phyloP scores from a whole-genome alignment of 30 jellyfish, hydroid and myxozoan genomes.

The Chrysaora quinquecirrha region DNA sequence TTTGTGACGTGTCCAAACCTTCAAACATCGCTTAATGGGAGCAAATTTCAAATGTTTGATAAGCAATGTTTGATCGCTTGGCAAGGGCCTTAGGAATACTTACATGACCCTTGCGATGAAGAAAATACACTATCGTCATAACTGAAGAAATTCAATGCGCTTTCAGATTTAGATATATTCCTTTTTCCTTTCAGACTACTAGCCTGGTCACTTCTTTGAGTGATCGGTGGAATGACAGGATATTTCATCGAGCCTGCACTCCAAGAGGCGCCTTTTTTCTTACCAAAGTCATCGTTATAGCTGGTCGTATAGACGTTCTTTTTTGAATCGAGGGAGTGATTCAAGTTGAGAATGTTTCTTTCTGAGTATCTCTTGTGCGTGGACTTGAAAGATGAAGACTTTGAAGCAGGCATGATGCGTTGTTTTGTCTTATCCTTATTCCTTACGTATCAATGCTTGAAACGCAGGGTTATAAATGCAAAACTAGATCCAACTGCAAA shows the following conservation, averaged over 20 bases:
- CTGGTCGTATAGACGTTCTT: constrained; percentile 48
- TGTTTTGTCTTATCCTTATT: neutral
- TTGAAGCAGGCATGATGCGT: neutral
- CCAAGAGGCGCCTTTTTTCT: constrained; percentile 7
- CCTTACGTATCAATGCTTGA: no score
- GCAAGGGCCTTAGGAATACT: neutral
- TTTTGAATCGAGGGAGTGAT: constrained; percentile 53
- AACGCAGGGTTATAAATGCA: no score
- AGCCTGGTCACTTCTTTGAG: neutral
- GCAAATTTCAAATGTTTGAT: no score
- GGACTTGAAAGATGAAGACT: neutral
- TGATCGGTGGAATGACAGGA: constrained; percentile 47
- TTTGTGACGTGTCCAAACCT: no score
- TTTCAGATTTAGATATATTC: constrained; percentile 46
- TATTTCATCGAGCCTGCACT: constrained; percentile 43
- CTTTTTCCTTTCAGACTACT: neutral
- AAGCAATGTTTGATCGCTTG: no score
- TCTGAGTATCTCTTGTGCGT: neutral
- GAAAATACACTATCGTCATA: neutral
- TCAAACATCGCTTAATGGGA: no score
- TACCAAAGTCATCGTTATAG: constrained; percentile 27
- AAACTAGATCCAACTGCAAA: no score
- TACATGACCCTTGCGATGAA: neutral
- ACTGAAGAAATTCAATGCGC: constrained; percentile 4
- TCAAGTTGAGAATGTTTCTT: no score